Base-by-base conservation (phyloP, 2,888 invertebrate genomes). In the Ectemnius lituratus region DNA sequence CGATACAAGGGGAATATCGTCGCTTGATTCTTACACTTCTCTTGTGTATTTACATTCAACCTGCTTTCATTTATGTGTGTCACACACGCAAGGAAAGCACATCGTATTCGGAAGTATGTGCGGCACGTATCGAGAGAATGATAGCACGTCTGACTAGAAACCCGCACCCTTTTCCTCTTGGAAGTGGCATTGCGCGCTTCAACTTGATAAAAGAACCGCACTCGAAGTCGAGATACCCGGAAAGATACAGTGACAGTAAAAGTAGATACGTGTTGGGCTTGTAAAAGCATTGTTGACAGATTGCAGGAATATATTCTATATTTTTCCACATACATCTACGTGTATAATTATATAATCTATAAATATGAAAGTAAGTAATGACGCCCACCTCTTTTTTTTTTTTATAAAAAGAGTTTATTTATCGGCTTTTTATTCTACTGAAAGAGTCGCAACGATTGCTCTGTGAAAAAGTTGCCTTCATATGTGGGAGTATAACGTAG, bases 81-180 rank as follows among this genome's bases (percentile, higher is more conserved):
- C 49, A 27, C 4, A 52, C 37, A 52, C 52, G 27, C 16, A 11
- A n/a, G 45, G 20, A 65, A n/a, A 52, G 52, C 0, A 52, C 14
- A 6, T 52, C 16, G 52, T 6, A 5, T 47, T 49, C 2, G 37
- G 27, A 20, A 52, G 61, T 62, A 46, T 56, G 65, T 56, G 52
- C 6, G 27, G 28, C 67, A 70, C 70, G 76, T 70, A 70, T 58
- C 57, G 27, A 37, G 67, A 52, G 64, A 70, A 72, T 68, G 62
- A 52, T 52, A 45, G 20, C 57, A 47, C 63, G 67, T 72, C 64
- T 18, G 14, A 61, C 45, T 56, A 46, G 52, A 52, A 5, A 28
- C 56, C 57, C 28, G 59, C 20, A 4, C 37, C 37, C 62, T 47
- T 20, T 52, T 11, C 1, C 28, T 18, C 23, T n/a, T n/a, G n/a